Base-by-base conservation (phyloP, 2,888 invertebrate species). In the Rhorus exstirpatorius region DNA sequence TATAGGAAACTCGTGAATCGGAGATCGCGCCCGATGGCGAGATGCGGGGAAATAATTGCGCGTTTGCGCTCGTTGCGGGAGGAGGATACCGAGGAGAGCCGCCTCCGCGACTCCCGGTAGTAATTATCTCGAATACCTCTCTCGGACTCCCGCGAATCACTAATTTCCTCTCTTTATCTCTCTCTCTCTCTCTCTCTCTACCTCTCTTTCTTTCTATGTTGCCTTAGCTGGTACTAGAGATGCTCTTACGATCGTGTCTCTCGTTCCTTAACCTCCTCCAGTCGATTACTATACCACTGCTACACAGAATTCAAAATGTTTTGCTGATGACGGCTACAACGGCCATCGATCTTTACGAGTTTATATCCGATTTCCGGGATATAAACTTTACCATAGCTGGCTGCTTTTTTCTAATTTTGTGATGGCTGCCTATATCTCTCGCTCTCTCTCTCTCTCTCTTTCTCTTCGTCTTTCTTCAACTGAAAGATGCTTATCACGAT, bases 61-160 rank as follows among this genome's bases (percentile, higher is more conserved):
- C 91, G 92, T 91, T 92, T 92, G 91, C 90, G 81, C 83, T 90
- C 90, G 88, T 92, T 91, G 91, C 92, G 89, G 89, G 90, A 90
- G 91, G 91, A 90, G 91, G 89, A 91, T 91, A 87, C 86, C 86
- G 85, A 81, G 88, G 86, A 79, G 89, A 78, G 90, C 91, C 90
- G 91, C 91, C 90, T 90, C 91, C 90, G 88, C 87, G 92, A 93
- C 93, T 93, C 92, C 92, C 92, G 92, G 92, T 93, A 90, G 92
- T 92, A 92, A 92, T 93, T 93, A 93, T 92, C 75, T 75, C 90
- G 91, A 90, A 89, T 90, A 87, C 87, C 81, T 53, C 74, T 55
- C 68, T 61, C 61, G 68, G 60, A 53, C 79, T 76, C 68, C 60
- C 70, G 80, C 75, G 46, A 76, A 75, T 60, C 77, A 63, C 46